A percentile compares a stretch with the other conserved stretches of the same genome.
Evolutionary conservation across 1,140 invertebrate genomes (phyloP).

Genomic region (Meloidogyne exigua): DNA sequence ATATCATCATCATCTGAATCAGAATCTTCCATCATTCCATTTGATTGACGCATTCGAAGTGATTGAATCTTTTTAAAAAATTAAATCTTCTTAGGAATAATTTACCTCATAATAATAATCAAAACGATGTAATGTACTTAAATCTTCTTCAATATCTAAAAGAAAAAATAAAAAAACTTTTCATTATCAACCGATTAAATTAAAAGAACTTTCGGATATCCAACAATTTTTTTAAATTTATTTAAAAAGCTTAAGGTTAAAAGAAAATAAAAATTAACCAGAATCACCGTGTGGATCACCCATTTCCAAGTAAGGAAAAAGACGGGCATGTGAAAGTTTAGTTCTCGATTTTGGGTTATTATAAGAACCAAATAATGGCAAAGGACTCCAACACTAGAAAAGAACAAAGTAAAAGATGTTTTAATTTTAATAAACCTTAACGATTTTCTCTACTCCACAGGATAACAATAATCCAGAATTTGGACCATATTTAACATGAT

Average conservation of each 20-base stretch:
- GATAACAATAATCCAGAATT: constrained; percentile 81
- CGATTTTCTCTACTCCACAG: constrained; percentile 73
- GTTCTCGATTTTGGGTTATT: constrained; percentile 15
- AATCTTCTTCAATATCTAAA: constrained; percentile 26
- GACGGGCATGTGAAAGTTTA: constrained; percentile 6
- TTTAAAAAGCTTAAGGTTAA: background rate
- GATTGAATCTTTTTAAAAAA: constrained; percentile 1
- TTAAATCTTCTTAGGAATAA: background rate
- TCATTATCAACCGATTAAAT: too few species aligned
- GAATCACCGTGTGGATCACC: background rate
- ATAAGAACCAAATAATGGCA: constrained; percentile 14
- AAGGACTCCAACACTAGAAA: constrained; percentile 19
- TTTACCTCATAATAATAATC: constrained; percentile 28
- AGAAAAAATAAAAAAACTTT: background rate
- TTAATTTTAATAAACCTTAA: constrained; percentile 1
- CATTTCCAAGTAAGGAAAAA: background rate
- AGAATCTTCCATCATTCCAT: background rate
- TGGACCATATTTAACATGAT: constrained; percentile 87
- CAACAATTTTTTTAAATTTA: background rate
- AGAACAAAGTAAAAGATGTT: background rate
- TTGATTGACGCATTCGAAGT: background rate
- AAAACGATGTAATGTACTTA: constrained; percentile 27
- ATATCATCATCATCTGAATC: constrained; percentile 21
- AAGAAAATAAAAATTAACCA: background rate
- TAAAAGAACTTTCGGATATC: too few species aligned